A percentile compares a stretch with the other conserved stretches of the same genome.
Conservation (phyloP, 2,888 invertebrate genomes). For the Hesperia comma region DNA sequence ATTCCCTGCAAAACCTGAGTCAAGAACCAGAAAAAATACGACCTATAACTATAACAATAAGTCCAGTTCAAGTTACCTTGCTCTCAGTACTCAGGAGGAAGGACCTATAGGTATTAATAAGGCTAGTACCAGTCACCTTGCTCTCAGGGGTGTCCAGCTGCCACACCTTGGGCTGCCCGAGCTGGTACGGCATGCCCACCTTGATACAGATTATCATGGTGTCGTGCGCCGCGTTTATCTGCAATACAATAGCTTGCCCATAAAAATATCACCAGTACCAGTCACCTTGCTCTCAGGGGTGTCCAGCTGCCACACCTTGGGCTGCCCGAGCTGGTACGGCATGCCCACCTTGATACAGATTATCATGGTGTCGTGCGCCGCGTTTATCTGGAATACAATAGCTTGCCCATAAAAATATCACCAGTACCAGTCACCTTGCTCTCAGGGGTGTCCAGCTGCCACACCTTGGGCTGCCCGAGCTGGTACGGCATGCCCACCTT, state of each 20-base stretch:
- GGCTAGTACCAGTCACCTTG: slow-evolving; percentile 56
- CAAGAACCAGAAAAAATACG: too few species aligned
- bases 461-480: slow-evolving; percentile 57
- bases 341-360: slow-evolving; percentile 71
- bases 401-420: too few species aligned
- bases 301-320: slow-evolving; percentile 63
- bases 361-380: slow-evolving; percentile 48
- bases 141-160: slow-evolving; percentile 58
- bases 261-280: too few species aligned
- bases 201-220: slow-evolving; percentile 65
- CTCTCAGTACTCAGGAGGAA: too few species aligned
- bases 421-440: slow-evolving; percentile 56
- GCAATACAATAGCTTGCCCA: too few species aligned
- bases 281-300: slow-evolving; percentile 56
- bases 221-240: slow-evolving; percentile 46
- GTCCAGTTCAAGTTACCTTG: too few species aligned
- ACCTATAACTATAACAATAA: too few species aligned
- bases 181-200: slow-evolving; percentile 66
- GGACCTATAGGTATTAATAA: too few species aligned
- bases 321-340: slow-evolving; percentile 61
- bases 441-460: slow-evolving; percentile 60
- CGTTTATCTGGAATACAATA: slow-evolving; percentile 43
- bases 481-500: slow-evolving; percentile 71
- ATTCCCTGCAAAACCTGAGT: too few species aligned
- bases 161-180: slow-evolving; percentile 61